Evolutionary conservation across 2,888 invertebrate genomes (phyloP), one percentile per base, ranked within the genome.

Genomic region (Cryptus viduatorius): DNA sequence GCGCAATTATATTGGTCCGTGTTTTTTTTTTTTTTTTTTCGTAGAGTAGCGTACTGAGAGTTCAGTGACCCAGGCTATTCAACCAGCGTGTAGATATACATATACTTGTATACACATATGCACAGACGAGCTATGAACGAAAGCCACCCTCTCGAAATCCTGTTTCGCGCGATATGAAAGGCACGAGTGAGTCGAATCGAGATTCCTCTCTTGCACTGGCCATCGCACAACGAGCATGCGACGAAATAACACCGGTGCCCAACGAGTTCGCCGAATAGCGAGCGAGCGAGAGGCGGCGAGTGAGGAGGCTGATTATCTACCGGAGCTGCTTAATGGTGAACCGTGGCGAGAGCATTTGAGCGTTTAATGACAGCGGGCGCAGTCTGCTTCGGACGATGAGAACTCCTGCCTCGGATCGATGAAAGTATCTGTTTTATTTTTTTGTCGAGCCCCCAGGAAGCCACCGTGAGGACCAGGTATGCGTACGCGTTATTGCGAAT

Each of bases 111-210:
- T 65, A 59, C 69, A 16, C 0, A 24, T 12, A 12, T 56, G 24
- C 61, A 59, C 16, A 53, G 50, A 37, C 76, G 53, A 67, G 64
- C 31, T 42, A 53, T 72, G 24, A 44, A 44, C 44, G 44, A 42
- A 72, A 79, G 24, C 68, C 65, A 79, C 59, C 56, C 86, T 69
- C 87, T 87, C 84, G 86, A 90, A 89, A 90, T 88, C 80, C 86
- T 87, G 90, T 89, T 87, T 85, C 85, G 86, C 82, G 86, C 86
- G 87, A 86, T 86, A 84, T 86, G 84, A 86, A 77, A 79, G 67
- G 76, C 68, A 79, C 71, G 56, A 82, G 82, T 72, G 81, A 79
- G 81, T 77, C 72, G 64, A 85, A 79, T 82, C 78, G 42, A 73
- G 79, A 78, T 42, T 42, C 64, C 48, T 24, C 64, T 44, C n/a